Conservation (phyloP, 2,113 vertebrate species). For the Ibidorhyncha struthersii region DNA sequence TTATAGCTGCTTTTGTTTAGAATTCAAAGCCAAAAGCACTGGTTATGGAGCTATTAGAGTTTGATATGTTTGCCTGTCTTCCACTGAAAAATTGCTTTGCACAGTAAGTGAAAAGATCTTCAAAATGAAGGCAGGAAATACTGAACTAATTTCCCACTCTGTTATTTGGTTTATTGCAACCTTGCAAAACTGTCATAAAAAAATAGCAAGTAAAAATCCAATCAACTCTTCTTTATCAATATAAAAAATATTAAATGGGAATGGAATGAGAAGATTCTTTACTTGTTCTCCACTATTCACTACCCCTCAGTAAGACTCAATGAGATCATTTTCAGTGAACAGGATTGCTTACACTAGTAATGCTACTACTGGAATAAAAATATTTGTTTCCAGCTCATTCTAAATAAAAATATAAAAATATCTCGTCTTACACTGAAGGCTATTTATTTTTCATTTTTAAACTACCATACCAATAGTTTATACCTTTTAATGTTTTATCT, state of each 20-base stretch:
- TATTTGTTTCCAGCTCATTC: background rate
- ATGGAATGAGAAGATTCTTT: background rate
- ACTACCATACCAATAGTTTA: background rate
- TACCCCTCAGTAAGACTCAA: background rate
- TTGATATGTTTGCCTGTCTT: background rate
- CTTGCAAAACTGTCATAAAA: background rate
- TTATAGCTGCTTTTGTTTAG: background rate
- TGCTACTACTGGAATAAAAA: background rate
- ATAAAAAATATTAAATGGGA: background rate
- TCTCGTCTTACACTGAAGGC: background rate
- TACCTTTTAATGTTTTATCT: background rate
- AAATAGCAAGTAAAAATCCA: background rate
- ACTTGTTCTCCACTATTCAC: background rate
- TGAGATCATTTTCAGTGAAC: background rate
- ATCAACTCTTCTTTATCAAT: background rate
- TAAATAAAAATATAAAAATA: background rate
- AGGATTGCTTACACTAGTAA: background rate
- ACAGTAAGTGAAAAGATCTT: background rate
- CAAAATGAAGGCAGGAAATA: background rate
- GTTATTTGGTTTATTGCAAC: background rate
- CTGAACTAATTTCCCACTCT: background rate
- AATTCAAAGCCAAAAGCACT: background rate
- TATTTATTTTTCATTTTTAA: background rate
- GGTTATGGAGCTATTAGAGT: background rate
- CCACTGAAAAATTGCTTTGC: background rate